Conservation (phyloP, 1,140 invertebrate species). For the Sycophaga agraensis region DNA sequence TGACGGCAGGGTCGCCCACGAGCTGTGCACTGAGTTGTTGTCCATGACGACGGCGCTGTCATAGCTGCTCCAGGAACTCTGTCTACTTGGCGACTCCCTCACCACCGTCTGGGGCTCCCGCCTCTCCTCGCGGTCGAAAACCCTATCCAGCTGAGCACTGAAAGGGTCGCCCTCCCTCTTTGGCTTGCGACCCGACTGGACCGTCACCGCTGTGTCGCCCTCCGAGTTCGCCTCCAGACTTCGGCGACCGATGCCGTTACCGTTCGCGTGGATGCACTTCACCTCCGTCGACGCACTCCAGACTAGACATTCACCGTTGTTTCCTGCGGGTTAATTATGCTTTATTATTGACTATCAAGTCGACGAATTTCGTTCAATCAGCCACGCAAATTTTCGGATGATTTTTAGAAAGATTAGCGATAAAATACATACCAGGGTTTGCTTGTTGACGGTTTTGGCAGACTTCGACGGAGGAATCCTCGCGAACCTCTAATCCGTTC, state of each 20-base stretch:
- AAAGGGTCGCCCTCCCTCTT: conserved; percentile 65
- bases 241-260: conserved; percentile 33
- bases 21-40: conserved; percentile 74
- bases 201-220: conserved; percentile 18
- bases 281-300: conserved; percentile 58
- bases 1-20: conserved; percentile 73
- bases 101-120: conserved; percentile 43
- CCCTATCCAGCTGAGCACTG: conserved; percentile 70
- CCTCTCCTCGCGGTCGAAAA: conserved; percentile 72
- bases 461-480: background rate
- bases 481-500: conserved; percentile 11
- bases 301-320: conserved; percentile 55
- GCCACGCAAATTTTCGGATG: too few relatives aligned
- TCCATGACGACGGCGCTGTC: conserved; percentile 72
- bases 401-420: background rate
- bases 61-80: conserved; percentile 79
- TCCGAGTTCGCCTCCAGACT: conserved; percentile 1
- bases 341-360: too few relatives aligned
- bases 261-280: conserved; percentile 41
- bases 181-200: conserved; percentile 31
- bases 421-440: background rate
- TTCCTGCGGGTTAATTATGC: too few relatives aligned
- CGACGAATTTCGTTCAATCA: background rate
- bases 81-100: conserved; percentile 59
- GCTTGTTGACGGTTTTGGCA: background rate